These are phyloP conservation scores for Dromius quadrimaculatus DNA, from an alignment of 2,888 invertebrate genomes.

Conservation along the genomic window DNA sequence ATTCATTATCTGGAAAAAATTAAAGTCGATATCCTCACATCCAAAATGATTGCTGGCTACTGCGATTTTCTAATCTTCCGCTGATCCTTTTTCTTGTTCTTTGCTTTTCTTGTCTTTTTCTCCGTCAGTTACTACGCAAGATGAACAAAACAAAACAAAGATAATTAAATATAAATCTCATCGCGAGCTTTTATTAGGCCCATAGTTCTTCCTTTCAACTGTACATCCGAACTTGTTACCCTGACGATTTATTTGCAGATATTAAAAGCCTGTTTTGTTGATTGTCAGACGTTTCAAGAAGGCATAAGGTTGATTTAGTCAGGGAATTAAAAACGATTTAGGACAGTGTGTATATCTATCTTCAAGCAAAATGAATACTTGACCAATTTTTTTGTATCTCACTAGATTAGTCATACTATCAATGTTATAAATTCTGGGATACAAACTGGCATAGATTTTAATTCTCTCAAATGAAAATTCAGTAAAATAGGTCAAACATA, in stretches of 20 bases:
- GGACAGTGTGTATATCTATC: too few relatives aligned
- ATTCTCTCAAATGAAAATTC: too few relatives aligned
- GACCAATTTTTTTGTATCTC: neutral
- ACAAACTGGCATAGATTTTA: too few relatives aligned
- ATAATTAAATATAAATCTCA: slow-evolving; percentile 46
- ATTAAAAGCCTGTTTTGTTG: slow-evolving; percentile 33
- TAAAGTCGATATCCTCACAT: neutral
- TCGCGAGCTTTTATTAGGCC: slow-evolving; percentile 39
- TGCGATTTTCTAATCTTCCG: slow-evolving; percentile 10
- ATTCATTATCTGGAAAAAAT: too few relatives aligned
- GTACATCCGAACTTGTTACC: slow-evolving; percentile 33
- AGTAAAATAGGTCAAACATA: too few relatives aligned
- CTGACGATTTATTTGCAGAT: slow-evolving; percentile 37
- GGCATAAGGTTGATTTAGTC: neutral
- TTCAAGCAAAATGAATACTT: neutral
- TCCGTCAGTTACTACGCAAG: slow-evolving; percentile 9
- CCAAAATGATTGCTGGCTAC: slow-evolving; percentile 8
- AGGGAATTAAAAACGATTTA: too few relatives aligned
- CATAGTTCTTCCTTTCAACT: slow-evolving; percentile 44
- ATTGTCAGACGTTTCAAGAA: slow-evolving; percentile 25
- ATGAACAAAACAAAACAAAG: slow-evolving; percentile 36
- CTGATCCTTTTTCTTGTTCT: slow-evolving; percentile 3
- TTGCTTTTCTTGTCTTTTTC: slow-evolving; percentile 13
- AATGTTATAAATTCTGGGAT: too few relatives aligned
- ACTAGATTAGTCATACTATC: too few relatives aligned